Percentiles rank a stretch among this genome's conserved stretches.
Conservation (phyloP, 2,888 invertebrate species). For the Hirtodrosophila alboralis region DNA sequence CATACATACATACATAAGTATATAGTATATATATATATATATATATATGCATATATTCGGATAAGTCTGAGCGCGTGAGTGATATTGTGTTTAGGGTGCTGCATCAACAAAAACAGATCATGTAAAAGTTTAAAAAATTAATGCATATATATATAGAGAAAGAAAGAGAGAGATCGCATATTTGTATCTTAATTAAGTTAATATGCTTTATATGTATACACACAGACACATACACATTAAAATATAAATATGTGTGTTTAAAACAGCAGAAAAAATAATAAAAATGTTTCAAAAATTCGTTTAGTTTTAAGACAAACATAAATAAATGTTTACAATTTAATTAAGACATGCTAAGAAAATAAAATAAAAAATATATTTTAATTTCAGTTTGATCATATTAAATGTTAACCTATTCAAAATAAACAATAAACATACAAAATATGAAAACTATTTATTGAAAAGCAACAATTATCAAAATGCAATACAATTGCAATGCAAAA, state of each 20-base stretch:
- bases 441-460: slow-evolving; percentile 23
- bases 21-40: no score
- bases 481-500: slow-evolving; percentile 34
- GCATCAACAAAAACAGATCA: slow-evolving; percentile 69
- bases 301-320: slow-evolving; percentile 53
- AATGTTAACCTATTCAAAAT: no score
- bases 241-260: slow-evolving; percentile 17
- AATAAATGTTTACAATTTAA: slow-evolving; percentile 57
- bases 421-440: no score
- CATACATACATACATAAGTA: slow-evolving; percentile 39
- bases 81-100: slow-evolving; percentile 84
- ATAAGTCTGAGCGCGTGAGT: slow-evolving; percentile 84
- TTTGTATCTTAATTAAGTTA: slow-evolving; percentile 67
- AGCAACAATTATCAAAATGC: slow-evolving; percentile 37
- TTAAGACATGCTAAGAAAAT: slow-evolving; percentile 35
- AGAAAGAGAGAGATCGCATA: slow-evolving; percentile 32
- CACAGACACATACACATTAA: not conserved
- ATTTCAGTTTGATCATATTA: slow-evolving; percentile 29
- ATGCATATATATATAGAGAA: slow-evolving; percentile 41
- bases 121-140: slow-evolving; percentile 38
- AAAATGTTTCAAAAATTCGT: slow-evolving; percentile 53
- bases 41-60: slow-evolving; percentile 77
- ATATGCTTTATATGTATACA: slow-evolving; percentile 53
- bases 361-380: slow-evolving; percentile 10
- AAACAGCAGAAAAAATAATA: slow-evolving; percentile 25